These are phyloP conservation scores for Eulemur mongoz DNA, from an alignment of 2,797 vertebrate species.

Conservation along the genomic window DNA sequence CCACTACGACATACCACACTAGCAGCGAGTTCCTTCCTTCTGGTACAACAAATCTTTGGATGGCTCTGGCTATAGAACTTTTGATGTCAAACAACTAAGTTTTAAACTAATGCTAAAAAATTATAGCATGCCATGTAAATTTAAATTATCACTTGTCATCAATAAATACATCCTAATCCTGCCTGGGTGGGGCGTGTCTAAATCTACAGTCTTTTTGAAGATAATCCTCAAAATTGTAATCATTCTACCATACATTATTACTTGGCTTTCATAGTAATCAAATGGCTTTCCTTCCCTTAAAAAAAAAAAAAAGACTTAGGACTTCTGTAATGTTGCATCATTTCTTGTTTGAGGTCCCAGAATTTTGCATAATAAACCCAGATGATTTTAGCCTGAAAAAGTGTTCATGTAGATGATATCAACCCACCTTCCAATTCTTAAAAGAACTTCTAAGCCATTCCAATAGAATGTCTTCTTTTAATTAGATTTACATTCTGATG, in stretches of 20 bases:
- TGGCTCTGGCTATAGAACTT: not conserved
- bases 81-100: not conserved
- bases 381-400: conserved; percentile 47
- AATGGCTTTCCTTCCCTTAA: not conserved
- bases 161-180: not conserved
- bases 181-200: not conserved
- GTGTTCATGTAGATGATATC: not conserved
- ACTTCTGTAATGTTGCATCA: conserved; percentile 15
- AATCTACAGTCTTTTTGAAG: not conserved
- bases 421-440: not conserved
- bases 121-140: not conserved
- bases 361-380: conserved; percentile 58
- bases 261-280: not conserved
- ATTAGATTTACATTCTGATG: not conserved
- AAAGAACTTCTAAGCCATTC: conserved; percentile 24
- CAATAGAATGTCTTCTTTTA: not conserved
- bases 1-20: not conserved
- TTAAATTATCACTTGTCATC: not conserved
- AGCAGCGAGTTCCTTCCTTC: not conserved
- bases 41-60: not conserved
- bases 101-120: not conserved
- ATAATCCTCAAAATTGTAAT: conserved; percentile 24
- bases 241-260: not conserved
- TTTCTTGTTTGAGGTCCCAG: conserved; percentile 64
- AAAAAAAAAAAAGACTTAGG: not conserved